These are phyloP conservation scores for Chiroxiphia lanceolata DNA, from an alignment of 2,797 vertebrate species.

Conservation along the genomic window DNA sequence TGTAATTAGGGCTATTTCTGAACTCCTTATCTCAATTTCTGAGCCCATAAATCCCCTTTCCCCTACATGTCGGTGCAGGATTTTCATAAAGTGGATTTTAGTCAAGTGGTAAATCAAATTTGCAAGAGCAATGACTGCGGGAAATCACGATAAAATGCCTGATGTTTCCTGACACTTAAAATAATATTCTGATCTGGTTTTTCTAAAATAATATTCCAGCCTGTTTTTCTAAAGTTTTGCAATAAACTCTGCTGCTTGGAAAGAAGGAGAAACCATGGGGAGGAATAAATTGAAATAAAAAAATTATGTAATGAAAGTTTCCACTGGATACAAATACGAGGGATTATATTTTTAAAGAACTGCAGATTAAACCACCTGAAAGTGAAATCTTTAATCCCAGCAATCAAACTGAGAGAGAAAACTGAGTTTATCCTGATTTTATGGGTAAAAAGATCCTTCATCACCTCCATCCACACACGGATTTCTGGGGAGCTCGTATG, in stretches of 20 bases:
- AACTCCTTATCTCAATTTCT: not conserved
- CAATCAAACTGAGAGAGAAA: not conserved
- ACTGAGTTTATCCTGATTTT: not conserved
- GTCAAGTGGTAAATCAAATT: constrained; percentile 44
- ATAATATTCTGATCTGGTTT: not conserved
- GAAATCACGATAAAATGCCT: not conserved
- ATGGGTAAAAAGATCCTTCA: not conserved
- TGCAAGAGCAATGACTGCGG: not conserved
- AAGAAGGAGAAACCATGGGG: not conserved
- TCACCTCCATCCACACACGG: accelerated
- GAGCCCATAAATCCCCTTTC: not conserved
- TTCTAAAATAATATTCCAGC: not conserved
- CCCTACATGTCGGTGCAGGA: not conserved
- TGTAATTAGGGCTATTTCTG: not conserved
- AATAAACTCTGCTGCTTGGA: constrained; percentile 1
- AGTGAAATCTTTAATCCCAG: not conserved
- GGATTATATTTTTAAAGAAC: not conserved
- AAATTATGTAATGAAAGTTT: not conserved
- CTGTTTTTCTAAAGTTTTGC: not conserved
- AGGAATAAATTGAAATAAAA: not conserved
- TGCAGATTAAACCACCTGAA: not conserved
- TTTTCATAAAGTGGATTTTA: constrained; percentile 14
- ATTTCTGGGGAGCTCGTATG: not conserved
- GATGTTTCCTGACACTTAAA: not conserved
- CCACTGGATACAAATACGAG: not conserved